Percentiles rank a stretch among this genome's conserved stretches.
Conservation (phyloP, 1,140 invertebrate genomes). For the Rhyzopertha dominica region DNA sequence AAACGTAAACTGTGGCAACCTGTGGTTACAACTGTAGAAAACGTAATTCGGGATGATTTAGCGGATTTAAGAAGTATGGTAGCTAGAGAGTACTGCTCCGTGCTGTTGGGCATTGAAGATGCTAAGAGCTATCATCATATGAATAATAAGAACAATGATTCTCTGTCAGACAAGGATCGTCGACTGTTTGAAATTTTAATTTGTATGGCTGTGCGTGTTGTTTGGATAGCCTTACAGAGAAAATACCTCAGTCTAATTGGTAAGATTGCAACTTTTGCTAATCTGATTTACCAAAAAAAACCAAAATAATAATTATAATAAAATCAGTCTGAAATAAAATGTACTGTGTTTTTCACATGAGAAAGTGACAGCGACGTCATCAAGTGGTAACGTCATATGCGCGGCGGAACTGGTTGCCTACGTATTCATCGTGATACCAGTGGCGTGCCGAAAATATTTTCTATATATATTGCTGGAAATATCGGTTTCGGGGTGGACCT, state of each 20-base stretch:
- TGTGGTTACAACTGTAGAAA: slow-evolving; percentile 50
- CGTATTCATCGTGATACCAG: too few relatives aligned
- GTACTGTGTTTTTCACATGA: too few relatives aligned
- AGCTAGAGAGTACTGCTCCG: slow-evolving; percentile 54
- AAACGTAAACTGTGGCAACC: slow-evolving; percentile 54
- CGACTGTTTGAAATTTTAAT: slow-evolving; percentile 55
- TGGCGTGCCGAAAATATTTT: too few relatives aligned
- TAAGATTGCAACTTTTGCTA: too few relatives aligned
- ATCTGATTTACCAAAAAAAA: too few relatives aligned
- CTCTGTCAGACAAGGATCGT: slow-evolving; percentile 56
- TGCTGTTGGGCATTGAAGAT: slow-evolving; percentile 51
- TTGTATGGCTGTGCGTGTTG: slow-evolving; percentile 53
- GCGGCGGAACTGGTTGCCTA: too few relatives aligned
- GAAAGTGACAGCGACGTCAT: too few relatives aligned
- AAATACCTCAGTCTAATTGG: slow-evolving; percentile 55
- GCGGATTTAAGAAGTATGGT: slow-evolving; percentile 53
- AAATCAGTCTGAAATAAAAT: too few relatives aligned
- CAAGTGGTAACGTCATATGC: too few relatives aligned
- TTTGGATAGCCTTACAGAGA: slow-evolving; percentile 58
- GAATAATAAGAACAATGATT: slow-evolving; percentile 49
- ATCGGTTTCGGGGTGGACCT: too few relatives aligned
- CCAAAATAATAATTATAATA: too few relatives aligned
- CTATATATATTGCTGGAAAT: too few relatives aligned
- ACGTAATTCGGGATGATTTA: slow-evolving; percentile 52
- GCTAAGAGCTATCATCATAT: slow-evolving; percentile 55